Evolutionary conservation across 2,797 vertebrate species (phyloP).

Genomic region (Nannoperca australis): DNA sequence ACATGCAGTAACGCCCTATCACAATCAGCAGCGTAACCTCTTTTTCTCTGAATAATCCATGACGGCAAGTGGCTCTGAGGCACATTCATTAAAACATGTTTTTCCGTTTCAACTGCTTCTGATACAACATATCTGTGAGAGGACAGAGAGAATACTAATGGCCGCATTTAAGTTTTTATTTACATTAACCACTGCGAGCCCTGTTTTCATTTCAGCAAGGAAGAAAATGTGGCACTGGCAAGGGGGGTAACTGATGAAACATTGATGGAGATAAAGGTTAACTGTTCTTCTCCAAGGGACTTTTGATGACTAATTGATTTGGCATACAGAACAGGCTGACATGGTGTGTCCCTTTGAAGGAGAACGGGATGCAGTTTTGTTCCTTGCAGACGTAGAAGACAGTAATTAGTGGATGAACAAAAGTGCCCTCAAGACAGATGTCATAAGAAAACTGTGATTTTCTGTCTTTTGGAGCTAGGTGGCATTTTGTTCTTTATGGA

Average conservation of each 20-base stretch:
- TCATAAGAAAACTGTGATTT: constrained; percentile 50
- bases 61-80: constrained; percentile 48
- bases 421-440: constrained; percentile 58
- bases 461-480: constrained; percentile 21
- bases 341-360: constrained; percentile 60
- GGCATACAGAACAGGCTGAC: constrained; percentile 58
- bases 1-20: too few species aligned
- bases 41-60: constrained; percentile 65
- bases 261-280: constrained; percentile 85
- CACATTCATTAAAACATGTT: constrained; percentile 53
- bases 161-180: constrained; percentile 63
- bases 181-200: constrained; percentile 47
- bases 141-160: constrained; percentile 62
- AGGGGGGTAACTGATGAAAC: constrained; percentile 72
- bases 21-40: constrained; percentile 40
- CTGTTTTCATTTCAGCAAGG: constrained; percentile 30
- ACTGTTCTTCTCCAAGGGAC: constrained; percentile 68
- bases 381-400: constrained; percentile 52
- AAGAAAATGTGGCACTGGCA: constrained; percentile 11
- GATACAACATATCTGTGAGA: constrained; percentile 43
- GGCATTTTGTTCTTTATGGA: constrained; percentile 49
- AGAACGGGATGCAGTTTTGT: constrained; percentile 52
- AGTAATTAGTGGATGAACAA: constrained; percentile 67
- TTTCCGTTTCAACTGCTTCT: constrained; percentile 6
- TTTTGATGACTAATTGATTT: constrained; percentile 82